Evolutionary conservation across 2,797 vertebrate species (phyloP).

Genomic region (Etheostoma nigrum): DNA sequence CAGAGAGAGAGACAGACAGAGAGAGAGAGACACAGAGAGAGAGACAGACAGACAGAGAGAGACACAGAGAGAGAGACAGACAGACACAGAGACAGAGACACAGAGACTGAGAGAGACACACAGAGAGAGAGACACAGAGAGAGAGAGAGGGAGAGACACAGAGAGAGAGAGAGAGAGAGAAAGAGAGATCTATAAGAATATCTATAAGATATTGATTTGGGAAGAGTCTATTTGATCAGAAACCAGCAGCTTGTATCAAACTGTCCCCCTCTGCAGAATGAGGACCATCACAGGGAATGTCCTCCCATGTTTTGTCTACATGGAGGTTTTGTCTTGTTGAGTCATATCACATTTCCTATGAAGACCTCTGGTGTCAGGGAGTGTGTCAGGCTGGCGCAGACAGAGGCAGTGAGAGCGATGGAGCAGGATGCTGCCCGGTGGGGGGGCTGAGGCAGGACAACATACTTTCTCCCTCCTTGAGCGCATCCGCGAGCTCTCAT

Average conservation of each 20-base stretch:
- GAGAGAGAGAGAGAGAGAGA: slow-evolving; percentile 25
- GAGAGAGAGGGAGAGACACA: slow-evolving; percentile 23
- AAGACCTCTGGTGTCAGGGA: slow-evolving; percentile 53
- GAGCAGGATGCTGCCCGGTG: slow-evolving; percentile 68
- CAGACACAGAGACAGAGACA: too few relatives aligned
- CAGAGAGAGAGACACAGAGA: slow-evolving; percentile 10
- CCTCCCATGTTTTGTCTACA: background rate
- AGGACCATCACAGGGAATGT: background rate
- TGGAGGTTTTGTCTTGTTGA: slow-evolving; percentile 11
- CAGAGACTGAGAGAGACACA: too few relatives aligned
- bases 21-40: too few relatives aligned
- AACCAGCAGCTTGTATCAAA: background rate
- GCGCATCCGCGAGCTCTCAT: slow-evolving; percentile 62
- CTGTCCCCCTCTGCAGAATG: background rate
- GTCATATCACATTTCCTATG: slow-evolving; percentile 13
- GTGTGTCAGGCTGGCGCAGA: slow-evolving; percentile 44
- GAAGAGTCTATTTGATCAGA: slow-evolving; percentile 15
- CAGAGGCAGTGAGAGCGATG: slow-evolving; percentile 52
- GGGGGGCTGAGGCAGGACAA: slow-evolving; percentile 64
- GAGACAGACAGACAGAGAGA: too few relatives aligned
- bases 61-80: too few relatives aligned
- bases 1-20: too few relatives aligned
- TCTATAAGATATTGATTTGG: slow-evolving; percentile 14
- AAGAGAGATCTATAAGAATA: background rate
- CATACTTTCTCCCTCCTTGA: slow-evolving; percentile 68